Conservation (phyloP, 2,888 invertebrate species). For the Rhagonycha fulva region DNA sequence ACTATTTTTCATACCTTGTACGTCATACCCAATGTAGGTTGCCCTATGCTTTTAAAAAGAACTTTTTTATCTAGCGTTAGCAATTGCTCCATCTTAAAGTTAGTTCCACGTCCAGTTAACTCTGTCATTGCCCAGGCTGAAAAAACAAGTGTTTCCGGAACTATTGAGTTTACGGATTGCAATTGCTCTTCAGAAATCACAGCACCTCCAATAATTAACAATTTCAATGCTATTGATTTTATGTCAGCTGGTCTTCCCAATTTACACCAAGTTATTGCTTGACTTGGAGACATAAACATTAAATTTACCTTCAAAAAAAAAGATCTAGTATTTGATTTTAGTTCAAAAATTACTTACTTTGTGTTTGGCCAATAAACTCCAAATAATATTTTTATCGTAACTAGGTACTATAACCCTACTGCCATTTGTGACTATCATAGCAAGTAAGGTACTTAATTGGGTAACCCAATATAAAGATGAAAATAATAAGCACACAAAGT, state of each 20-base stretch:
- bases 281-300: not conserved
- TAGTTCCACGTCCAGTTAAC: not conserved
- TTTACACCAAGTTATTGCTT: not conserved
- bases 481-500: not conserved
- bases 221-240: not conserved
- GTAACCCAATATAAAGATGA: not conserved
- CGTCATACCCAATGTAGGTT: not conserved
- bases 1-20: conserved; percentile 46
- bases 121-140: not conserved
- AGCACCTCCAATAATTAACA: not conserved
- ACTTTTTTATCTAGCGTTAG: not conserved
- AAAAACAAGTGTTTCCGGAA: not conserved
- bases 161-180: not conserved
- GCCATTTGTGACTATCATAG: not conserved
- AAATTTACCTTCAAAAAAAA: not conserved
- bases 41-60: not conserved
- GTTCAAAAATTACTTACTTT: not conserved
- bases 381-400: not conserved
- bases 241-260: not conserved
- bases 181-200: not conserved
- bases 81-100: not conserved
- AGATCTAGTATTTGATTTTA: not conserved
- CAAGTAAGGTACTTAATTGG: not conserved
- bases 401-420: not conserved
- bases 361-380: not conserved